These are phyloP conservation scores for Micrastur ruficollis DNA, from an alignment of 2,797 vertebrate species.

Conservation along the genomic window DNA sequence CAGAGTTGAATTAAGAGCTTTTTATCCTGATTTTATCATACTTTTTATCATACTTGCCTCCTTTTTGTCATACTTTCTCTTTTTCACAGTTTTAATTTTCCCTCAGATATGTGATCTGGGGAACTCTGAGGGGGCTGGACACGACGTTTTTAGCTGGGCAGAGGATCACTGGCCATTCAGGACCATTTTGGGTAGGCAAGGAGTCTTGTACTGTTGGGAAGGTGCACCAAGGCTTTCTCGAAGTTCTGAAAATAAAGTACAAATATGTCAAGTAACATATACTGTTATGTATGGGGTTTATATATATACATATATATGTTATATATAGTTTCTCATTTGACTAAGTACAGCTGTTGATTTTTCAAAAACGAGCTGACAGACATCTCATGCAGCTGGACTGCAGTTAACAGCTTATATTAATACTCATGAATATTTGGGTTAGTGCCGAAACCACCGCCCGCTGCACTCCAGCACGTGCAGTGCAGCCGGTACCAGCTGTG, in stretches of 20 bases:
- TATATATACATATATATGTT: no score
- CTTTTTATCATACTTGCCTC: background rate
- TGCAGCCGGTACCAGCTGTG: no score
- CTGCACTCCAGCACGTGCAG: fast-evolving
- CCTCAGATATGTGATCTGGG: background rate
- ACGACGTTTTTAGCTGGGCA: background rate
- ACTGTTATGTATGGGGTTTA: no score
- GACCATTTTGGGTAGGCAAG: background rate
- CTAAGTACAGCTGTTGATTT: background rate
- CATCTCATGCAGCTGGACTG: background rate
- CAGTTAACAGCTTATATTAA: background rate
- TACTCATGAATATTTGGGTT: fast-evolving
- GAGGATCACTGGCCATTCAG: background rate
- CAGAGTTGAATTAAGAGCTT: conserved; percentile 55
- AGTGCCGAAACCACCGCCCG: fast-evolving
- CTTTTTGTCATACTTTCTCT: background rate
- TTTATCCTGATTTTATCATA: background rate
- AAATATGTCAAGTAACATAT: background rate
- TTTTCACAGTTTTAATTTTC: background rate
- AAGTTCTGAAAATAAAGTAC: background rate
- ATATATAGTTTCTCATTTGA: background rate
- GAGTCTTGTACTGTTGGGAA: background rate
- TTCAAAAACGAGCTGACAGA: background rate
- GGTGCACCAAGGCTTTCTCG: background rate
- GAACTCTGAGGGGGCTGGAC: background rate